phyloP scores from a whole-genome alignment of 2,888 invertebrate genomes.

The Euplexia lucipara region DNA sequence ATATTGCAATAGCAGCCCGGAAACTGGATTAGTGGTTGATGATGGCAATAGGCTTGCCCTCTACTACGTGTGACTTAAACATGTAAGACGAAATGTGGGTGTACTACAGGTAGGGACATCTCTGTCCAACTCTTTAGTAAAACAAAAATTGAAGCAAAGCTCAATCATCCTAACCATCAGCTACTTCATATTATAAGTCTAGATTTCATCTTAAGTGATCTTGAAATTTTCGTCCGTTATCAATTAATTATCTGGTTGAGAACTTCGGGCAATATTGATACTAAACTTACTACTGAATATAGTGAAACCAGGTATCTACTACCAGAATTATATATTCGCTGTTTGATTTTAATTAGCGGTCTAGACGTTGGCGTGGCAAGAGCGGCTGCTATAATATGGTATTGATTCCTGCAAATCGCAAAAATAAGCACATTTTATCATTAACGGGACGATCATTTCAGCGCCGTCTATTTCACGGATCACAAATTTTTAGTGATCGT shows the following conservation, averaged over 20 bases:
- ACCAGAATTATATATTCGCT: constrained; percentile 51
- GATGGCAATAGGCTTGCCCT: too few species aligned
- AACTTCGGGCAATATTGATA: background rate
- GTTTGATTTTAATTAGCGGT: constrained; percentile 83
- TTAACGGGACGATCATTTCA: constrained; percentile 68
- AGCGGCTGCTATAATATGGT: constrained; percentile 10
- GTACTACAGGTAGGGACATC: too few species aligned
- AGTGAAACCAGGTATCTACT: constrained; percentile 1
- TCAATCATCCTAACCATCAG: too few species aligned
- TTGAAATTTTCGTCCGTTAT: too few species aligned
- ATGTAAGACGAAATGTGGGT: too few species aligned
- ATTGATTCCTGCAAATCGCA: constrained; percentile 50
- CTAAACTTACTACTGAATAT: background rate
- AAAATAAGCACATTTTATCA: constrained; percentile 65
- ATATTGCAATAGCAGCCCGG: too few species aligned
- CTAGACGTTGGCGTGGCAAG: constrained; percentile 68
- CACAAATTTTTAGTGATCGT: constrained; percentile 76
- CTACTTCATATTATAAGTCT: too few species aligned
- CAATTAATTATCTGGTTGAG: background rate
- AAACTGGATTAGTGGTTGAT: too few species aligned
- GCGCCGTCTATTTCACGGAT: constrained; percentile 74
- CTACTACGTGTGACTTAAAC: too few species aligned
- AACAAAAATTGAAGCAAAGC: too few species aligned
- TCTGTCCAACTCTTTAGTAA: too few species aligned
- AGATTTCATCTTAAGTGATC: too few species aligned